Evolutionary conservation across 2,113 vertebrate species (phyloP), one percentile per base, ranked within the genome.

Genomic region (Thunnus thynnus): DNA sequence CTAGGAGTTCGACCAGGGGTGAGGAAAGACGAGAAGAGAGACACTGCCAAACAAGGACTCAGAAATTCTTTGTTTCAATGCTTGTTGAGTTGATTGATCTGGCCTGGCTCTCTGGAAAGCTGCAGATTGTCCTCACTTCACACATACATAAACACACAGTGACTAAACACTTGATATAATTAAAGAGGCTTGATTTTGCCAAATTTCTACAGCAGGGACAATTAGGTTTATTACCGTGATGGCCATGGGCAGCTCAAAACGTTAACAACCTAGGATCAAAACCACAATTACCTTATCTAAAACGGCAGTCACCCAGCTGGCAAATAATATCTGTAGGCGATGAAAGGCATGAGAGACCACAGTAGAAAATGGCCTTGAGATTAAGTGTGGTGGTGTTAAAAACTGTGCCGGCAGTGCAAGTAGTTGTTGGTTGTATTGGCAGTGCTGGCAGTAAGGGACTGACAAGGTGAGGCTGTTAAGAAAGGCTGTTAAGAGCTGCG

Each of bases 271-370:
- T 3, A 17, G 70, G 74, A 82, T 84, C 78, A 78, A 78, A 88
- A 82, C 70, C 83, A 82, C 77, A 82, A 79, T 65, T 75, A 73
- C 73, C 79, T 83, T 36, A 65, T 82, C 80, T 73, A n/a, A 84
- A 85, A 41, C 58, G 60, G 63, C 78, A 63, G 83, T 13, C 57
- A 12, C 51, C 62, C 86, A 80, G 68, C 73, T 82, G 79, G 67
- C 64, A 27, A 73, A 63, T 68, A 6, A 56, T 54, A 50, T 75
- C 68, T 60, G 78, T 1, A 61, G 78, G 83, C 27, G 32, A 41
- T 36, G 61, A 86, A 66, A 65, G 61, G 83, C 69, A 44, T 5
- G 44, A n/a, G 62, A 60, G 70, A 71, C 11, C 20, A 9, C 0
- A 14, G 58, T 58, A 12, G 46, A 72, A 62, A 64, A 12, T 1